Evolutionary conservation across 2,113 vertebrate genomes (phyloP), one percentile per base, ranked within the genome.

Genomic region (Nibea coibor): DNA sequence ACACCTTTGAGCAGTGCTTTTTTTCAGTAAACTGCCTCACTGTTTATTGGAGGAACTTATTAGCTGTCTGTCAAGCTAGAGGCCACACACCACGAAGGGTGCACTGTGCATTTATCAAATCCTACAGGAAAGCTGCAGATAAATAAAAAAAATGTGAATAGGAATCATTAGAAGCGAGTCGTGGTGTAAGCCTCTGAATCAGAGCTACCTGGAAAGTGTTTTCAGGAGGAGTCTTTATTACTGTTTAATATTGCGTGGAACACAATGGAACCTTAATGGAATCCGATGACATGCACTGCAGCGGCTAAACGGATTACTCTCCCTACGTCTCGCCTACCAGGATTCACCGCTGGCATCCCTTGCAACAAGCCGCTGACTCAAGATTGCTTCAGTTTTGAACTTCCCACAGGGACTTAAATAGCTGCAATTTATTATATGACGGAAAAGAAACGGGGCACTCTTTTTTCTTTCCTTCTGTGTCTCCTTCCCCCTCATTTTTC

Each of bases 221-320:
- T 79, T 50, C 57, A 68, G 43, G 6, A 20, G 12, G 63, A 58
- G 59, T 39, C 57, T 85, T 78, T 77, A 87, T 86, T 87, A 77
- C 56, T 39, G 28, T 68, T 74, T 71, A 77, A 84, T 80, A 80
- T 86, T 75, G 72, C 51, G 28, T 28, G 57, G 16, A 53, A 78
- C 59, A 80, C 84, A 89, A 89, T 85, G 67, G 48, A 62, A 19
- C 78, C 79, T 74, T 70, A 89, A 87, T 88, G 77, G 75, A 88
- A 87, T 90, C 82, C 72, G 17, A 79, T 91, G 82, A 75, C 86
- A 85, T 75, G 80, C 77, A n/a, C 71, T 5, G 10, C 20, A 14
- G 22, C n/a, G 3, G 68, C 80, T 91, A 85, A 90, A 84, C 11
- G 61, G 86, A 88, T 90, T 93, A 89, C n/a, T 64, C 72, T 56